A percentile compares a stretch with the other conserved stretches of the same genome.
Conservation (phyloP, 2,797 vertebrate species). For the Diplodus sargus region DNA sequence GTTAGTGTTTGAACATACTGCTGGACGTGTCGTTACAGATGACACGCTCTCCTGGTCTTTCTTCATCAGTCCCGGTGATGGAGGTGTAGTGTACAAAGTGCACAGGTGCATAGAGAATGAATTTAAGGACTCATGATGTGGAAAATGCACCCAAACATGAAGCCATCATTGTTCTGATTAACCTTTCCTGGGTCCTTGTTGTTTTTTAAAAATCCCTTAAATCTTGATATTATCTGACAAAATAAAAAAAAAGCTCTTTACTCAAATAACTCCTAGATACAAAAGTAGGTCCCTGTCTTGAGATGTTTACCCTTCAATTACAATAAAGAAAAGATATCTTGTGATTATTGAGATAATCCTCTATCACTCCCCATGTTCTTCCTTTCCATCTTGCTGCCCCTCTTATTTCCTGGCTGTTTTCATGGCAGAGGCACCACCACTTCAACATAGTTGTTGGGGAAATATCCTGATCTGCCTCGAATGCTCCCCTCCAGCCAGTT, state of each 20-base stretch:
- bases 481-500: slow-evolving; percentile 97
- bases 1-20: slow-evolving; percentile 42
- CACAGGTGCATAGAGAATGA: slow-evolving; percentile 66
- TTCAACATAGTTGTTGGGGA: slow-evolving; percentile 97
- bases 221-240: slow-evolving; percentile 9
- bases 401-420: slow-evolving; percentile 50
- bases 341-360: slow-evolving; percentile 25
- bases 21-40: slow-evolving; percentile 2
- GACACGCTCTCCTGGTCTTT: slow-evolving; percentile 16
- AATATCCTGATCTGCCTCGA: slow-evolving; percentile 91
- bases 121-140: slow-evolving; percentile 39
- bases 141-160: slow-evolving; percentile 44
- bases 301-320: slow-evolving; percentile 51
- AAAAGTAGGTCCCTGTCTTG: slow-evolving; percentile 34
- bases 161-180: slow-evolving; percentile 1
- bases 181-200: background rate
- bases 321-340: slow-evolving; percentile 12
- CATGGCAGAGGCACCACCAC: slow-evolving; percentile 92
- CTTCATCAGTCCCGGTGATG: slow-evolving; percentile 40
- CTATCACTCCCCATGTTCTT: slow-evolving; percentile 6
- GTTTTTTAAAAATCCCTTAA: slow-evolving; percentile 19
- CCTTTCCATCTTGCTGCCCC: background rate
- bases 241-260: slow-evolving; percentile 8
- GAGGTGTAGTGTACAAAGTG: slow-evolving; percentile 72
- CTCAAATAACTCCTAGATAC: slow-evolving; percentile 14